Base-by-base conservation (phyloP, 1,140 invertebrate species). In the Drosophila ercepeae region DNA sequence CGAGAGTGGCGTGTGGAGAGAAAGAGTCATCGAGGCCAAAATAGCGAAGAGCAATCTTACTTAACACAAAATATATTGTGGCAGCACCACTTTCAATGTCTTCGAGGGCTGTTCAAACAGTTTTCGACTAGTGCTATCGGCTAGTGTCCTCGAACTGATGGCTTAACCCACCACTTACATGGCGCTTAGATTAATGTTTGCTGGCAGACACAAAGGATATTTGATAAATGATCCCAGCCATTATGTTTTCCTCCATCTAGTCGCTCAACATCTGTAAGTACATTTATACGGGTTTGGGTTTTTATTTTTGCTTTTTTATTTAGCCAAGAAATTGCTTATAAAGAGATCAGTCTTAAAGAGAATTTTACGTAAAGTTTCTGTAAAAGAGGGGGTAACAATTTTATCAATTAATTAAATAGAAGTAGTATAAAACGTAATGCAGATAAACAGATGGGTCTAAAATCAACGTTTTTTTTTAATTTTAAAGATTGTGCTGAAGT, bases 181-280 rank as follows among this genome's bases (percentile, higher is more conserved):
- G 65, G 5, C 18, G 63, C 68, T 73, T 73, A 84, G 79, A 84
- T 86, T 84, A 84, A 84, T 84, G 81, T 69, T 84, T 59, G 44
- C 57, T 68, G 45, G 71, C 81, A 86, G 71, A 86, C 65, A 76
- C 71, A 73, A 76, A 86, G 81, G 79, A 86, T 81, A 79, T 86
- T 84, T 84, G 81, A 84, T 84, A 84, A 84, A 84, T 86, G 79
- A 84, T 86, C 51, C 75, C 46, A 14, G 59, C 59, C 70, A 74
- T 74, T 48, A 64, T 64, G 51, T 64, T 46, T 27, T 42, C 34
- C 57, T 42, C 39, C 29, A 50, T 57, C 39, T 29, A 49, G 53
- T 39, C 48, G 69, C 55, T 72, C 68, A 59, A 71, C 58, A 72
- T 72, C 49, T 61, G 36, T 50, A 78, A 61, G 75, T 73, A 78